These are phyloP conservation scores for Athalia rosae DNA, from an alignment of 2,888 invertebrate species.

Conservation along the genomic window DNA sequence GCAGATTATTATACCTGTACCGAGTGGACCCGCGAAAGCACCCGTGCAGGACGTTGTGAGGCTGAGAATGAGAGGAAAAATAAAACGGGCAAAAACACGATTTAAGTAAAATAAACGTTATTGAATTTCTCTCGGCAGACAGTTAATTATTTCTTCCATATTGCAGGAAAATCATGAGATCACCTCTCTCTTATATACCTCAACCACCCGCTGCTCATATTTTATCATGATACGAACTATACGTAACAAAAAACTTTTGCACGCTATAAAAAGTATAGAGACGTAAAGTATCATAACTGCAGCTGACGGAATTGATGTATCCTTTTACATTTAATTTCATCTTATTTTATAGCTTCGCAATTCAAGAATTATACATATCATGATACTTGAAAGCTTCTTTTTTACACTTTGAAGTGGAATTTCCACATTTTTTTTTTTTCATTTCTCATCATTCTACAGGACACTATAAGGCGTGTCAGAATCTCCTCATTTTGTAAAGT, in stretches of 20 bases:
- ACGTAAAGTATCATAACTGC: conserved; percentile 51
- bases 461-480: no score
- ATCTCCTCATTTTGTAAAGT: no score
- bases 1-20: conserved; percentile 56
- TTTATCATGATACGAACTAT: conserved; percentile 44
- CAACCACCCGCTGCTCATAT: conserved; percentile 53
- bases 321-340: no score
- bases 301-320: conserved; percentile 20
- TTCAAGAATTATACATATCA: no score
- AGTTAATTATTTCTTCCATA: conserved; percentile 67
- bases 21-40: no score
- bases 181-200: no score
- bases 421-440: neutral
- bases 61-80: conserved; percentile 47
- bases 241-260: conserved; percentile 43
- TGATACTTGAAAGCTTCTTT: neutral
- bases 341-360: no score
- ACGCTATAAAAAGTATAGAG: conserved; percentile 46
- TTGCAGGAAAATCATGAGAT: conserved; percentile 60
- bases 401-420: neutral
- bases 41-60: conserved; percentile 50
- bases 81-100: conserved; percentile 41
- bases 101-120: conserved; percentile 68
- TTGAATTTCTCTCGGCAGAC: conserved; percentile 64
- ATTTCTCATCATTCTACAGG: no score